These are phyloP conservation scores for Volucella inflata DNA, from an alignment of 2,888 invertebrate genomes.

Conservation along the genomic window DNA sequence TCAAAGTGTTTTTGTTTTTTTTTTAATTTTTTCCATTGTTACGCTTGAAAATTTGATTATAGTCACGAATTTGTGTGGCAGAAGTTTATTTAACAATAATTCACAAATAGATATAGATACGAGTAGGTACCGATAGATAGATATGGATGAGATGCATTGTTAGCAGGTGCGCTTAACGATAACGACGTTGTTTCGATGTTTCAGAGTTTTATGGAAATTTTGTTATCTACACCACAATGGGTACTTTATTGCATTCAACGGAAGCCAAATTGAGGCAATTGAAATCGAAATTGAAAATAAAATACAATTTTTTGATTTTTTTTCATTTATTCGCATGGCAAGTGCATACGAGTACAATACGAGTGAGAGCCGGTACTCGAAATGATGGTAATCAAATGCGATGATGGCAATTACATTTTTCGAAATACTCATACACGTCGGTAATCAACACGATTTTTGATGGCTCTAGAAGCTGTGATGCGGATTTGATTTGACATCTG, in stretches of 20 bases:
- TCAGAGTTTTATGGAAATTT: background rate
- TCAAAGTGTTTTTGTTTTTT: background rate
- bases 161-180: constrained; percentile 31
- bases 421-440: too few species aligned
- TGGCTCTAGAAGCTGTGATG: too few species aligned
- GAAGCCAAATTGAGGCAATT: constrained; percentile 11
- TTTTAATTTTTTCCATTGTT: background rate
- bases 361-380: too few species aligned
- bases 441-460: too few species aligned
- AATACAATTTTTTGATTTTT: background rate
- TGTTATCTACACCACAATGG: background rate
- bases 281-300: constrained; percentile 1
- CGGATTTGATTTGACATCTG: too few species aligned
- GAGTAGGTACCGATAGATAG: background rate
- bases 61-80: background rate
- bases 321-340: background rate
- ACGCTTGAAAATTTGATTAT: background rate
- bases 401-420: too few species aligned
- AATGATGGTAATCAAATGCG: too few species aligned
- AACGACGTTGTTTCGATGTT: background rate
- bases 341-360: too few species aligned
- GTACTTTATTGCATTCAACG: background rate
- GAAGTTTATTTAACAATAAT: background rate
- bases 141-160: background rate
- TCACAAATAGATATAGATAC: background rate